Percentiles rank a stretch among this genome's conserved stretches.
phyloP scores from a whole-genome alignment of 2,113 vertebrate genomes.

The Platycercus adscitus region DNA sequence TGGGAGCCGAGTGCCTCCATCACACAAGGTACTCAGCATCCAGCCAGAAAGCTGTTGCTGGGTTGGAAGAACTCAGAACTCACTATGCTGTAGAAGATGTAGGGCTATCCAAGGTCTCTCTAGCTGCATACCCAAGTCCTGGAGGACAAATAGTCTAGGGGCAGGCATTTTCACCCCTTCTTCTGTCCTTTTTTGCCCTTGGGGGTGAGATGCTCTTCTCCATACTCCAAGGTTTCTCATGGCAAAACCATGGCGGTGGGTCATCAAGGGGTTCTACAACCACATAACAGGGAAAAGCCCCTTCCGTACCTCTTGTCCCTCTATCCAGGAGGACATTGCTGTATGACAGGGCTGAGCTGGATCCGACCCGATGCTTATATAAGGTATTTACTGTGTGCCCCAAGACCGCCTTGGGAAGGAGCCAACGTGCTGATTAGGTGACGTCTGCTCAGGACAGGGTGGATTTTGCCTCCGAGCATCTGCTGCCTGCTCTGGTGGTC shows the following conservation, averaged over 20 bases:
- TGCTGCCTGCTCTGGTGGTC: conserved; percentile 36
- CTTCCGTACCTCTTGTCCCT: neutral
- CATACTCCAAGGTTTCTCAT: neutral
- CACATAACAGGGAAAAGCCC: accelerated
- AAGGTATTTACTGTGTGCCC: conserved; percentile 61
- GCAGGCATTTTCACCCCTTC: neutral
- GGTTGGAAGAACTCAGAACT: neutral
- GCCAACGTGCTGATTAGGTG: conserved; percentile 51
- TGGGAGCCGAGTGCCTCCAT: neutral
- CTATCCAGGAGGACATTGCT: accelerated
- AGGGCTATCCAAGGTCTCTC: neutral
- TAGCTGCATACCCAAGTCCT: neutral
- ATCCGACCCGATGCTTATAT: conserved; percentile 16
- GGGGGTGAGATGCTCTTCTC: neutral
- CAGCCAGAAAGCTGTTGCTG: neutral
- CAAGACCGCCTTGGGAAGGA: conserved; percentile 25
- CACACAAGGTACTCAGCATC: neutral
- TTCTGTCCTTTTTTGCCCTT: neutral
- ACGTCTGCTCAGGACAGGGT: conserved; percentile 9
- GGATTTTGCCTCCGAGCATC: conserved; percentile 60
- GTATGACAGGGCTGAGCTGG: neutral
- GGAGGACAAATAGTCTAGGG: neutral
- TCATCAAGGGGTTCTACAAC: neutral
- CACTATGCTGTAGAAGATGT: neutral
- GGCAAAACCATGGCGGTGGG: neutral